phyloP scores from a whole-genome alignment of 2,797 vertebrate species.

The Eupleurogrammus muticus region DNA sequence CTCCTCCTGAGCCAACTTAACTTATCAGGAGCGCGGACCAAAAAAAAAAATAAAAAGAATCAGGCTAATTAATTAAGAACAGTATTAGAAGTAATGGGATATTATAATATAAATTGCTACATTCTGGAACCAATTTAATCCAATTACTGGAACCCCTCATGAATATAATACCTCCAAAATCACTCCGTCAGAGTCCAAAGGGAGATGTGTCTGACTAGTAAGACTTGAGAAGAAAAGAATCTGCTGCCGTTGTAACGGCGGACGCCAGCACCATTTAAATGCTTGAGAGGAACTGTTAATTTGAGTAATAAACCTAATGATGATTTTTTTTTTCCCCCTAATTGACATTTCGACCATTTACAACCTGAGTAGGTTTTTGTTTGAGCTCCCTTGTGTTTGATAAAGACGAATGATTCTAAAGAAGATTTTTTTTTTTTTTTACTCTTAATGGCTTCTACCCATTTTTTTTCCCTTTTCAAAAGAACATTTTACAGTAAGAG shows the following conservation, averaged over 20 bases:
- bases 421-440: conserved; percentile 72
- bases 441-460: conserved; percentile 71
- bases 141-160: conserved; percentile 90
- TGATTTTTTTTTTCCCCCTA: conserved; percentile 78
- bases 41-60: conserved; percentile 59
- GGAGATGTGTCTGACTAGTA: conserved; percentile 86
- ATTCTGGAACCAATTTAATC: conserved; percentile 93
- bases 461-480: conserved; percentile 39
- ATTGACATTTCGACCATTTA: conserved; percentile 88
- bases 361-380: conserved; percentile 83
- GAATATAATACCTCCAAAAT: conserved; percentile 91
- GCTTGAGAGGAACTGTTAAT: conserved; percentile 80
- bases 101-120: conserved; percentile 93
- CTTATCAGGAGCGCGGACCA: conserved; percentile 81
- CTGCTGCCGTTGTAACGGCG: conserved; percentile 76
- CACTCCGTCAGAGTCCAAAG: conserved; percentile 87
- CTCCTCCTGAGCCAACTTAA: conserved; percentile 81
- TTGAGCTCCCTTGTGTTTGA: conserved; percentile 77
- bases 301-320: conserved; percentile 85
- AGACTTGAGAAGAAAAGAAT: conserved; percentile 72
- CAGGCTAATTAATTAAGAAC: conserved; percentile 90
- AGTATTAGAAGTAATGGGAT: conserved; percentile 91
- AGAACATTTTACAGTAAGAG: conserved; percentile 62
- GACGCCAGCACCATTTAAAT: conserved; percentile 78
- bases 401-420: conserved; percentile 71